Percentiles rank a stretch among this genome's conserved stretches.
These are phyloP conservation scores for Tenualosa ilisha DNA, from an alignment of 2,797 vertebrate genomes.

Conservation along the genomic window DNA sequence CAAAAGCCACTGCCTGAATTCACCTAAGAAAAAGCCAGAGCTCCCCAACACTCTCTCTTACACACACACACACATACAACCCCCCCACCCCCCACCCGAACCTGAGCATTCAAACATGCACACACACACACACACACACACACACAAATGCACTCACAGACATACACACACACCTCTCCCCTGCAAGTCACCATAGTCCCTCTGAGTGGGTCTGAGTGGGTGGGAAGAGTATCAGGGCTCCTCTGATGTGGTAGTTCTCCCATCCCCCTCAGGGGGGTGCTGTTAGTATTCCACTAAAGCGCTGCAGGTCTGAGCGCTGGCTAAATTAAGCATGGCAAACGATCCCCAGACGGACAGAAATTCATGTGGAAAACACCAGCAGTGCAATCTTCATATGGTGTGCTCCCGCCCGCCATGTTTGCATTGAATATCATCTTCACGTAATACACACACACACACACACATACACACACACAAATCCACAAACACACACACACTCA, in stretches of 20 bases:
- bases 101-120: background rate
- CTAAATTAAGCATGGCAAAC: constrained; percentile 72
- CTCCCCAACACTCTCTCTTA: background rate
- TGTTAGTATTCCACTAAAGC: constrained; percentile 70
- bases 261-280: constrained; percentile 73
- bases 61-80: constrained; percentile 10
- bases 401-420: constrained; percentile 63
- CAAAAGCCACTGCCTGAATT: background rate
- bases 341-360: constrained; percentile 68
- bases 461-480: background rate
- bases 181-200: background rate
- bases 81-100: no score
- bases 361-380: constrained; percentile 69
- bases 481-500: background rate
- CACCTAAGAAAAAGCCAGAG: constrained; percentile 9
- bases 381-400: constrained; percentile 69
- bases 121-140: constrained; percentile 19
- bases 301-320: constrained; percentile 56
- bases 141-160: constrained; percentile 6
- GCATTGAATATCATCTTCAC: constrained; percentile 58
- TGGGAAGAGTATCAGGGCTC: constrained; percentile 44
- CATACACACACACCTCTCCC: background rate
- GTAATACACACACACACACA: background rate
- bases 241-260: constrained; percentile 49
- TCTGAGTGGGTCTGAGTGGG: background rate